These are phyloP conservation scores for Alexandromys fortis DNA, from an alignment of 2,113 vertebrate genomes.

Conservation along the genomic window DNA sequence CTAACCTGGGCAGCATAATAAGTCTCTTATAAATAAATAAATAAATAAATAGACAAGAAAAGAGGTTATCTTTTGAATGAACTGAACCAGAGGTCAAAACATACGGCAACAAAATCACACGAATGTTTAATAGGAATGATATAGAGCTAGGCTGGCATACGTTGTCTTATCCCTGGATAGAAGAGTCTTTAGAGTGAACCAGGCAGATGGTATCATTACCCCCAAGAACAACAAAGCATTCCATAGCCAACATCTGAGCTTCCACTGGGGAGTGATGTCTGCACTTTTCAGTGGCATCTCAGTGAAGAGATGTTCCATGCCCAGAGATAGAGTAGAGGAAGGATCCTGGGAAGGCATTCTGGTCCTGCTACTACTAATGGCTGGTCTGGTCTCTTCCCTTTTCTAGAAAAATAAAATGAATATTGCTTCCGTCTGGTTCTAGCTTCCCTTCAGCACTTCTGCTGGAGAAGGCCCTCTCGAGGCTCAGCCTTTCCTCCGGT, in stretches of 20 bases:
- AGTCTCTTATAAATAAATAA: neutral
- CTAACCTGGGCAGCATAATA: neutral
- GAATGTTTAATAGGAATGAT: neutral
- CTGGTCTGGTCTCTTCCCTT: neutral
- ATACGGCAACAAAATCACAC: neutral
- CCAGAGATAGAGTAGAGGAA: neutral
- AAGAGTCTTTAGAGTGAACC: neutral
- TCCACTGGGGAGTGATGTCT: neutral
- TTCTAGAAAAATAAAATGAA: neutral
- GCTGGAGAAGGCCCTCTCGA: neutral
- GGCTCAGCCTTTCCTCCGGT: neutral
- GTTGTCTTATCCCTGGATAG: neutral
- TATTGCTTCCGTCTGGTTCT: neutral
- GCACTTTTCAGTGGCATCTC: neutral
- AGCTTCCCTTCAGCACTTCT: neutral
- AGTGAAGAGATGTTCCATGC: neutral
- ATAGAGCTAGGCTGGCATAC: no score
- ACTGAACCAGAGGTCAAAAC: neutral
- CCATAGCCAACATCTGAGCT: neutral
- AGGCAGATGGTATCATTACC: neutral
- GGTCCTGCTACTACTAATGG: neutral
- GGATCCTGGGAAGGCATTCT: neutral
- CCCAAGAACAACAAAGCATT: neutral
- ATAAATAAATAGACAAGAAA: neutral
- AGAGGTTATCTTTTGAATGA: neutral